A percentile compares a stretch with the other conserved stretches of the same genome.
Conservation (phyloP, 2,888 invertebrate species). For the Pristionchus mayeri region DNA sequence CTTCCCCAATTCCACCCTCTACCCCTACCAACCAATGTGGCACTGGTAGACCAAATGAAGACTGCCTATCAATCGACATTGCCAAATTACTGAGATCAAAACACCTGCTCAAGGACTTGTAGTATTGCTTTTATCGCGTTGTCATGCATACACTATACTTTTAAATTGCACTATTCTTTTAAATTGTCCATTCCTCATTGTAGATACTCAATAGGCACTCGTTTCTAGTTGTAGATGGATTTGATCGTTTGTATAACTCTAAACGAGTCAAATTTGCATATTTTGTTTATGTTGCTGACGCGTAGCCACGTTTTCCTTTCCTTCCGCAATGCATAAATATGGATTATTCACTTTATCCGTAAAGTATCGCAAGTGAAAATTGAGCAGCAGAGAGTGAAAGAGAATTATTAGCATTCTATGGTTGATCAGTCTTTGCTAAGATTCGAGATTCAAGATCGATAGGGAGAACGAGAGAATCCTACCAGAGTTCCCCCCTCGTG, state of each 20-base stretch:
- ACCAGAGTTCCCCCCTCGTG: slow-evolving; percentile 49
- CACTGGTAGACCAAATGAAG: slow-evolving; percentile 16
- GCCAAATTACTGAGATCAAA: slow-evolving; percentile 13
- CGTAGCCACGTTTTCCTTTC: not conserved
- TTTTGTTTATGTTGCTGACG: slow-evolving; percentile 19
- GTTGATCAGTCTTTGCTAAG: slow-evolving; percentile 15
- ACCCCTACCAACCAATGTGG: slow-evolving; percentile 64
- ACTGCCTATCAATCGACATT: not conserved
- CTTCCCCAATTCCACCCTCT: slow-evolving; percentile 59
- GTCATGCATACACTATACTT: slow-evolving; percentile 33
- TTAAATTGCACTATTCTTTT: too few species aligned
- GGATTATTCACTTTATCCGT: slow-evolving; percentile 41
- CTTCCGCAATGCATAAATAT: slow-evolving; percentile 31
- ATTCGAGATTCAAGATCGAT: slow-evolving; percentile 29
- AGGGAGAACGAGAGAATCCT: slow-evolving; percentile 1
- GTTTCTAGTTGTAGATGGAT: not conserved
- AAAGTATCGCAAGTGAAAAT: slow-evolving; percentile 26
- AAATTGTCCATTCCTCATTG: not conserved
- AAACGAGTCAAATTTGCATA: slow-evolving; percentile 38
- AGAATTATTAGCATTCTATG: slow-evolving; percentile 34
- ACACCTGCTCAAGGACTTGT: not conserved
- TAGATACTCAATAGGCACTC: slow-evolving; percentile 3
- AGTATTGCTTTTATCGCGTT: not conserved
- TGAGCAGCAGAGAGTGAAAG: slow-evolving; percentile 46
- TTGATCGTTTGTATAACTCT: not conserved